phyloP scores from a whole-genome alignment of 2,797 vertebrate species.

The Sebastolobus altivelis region DNA sequence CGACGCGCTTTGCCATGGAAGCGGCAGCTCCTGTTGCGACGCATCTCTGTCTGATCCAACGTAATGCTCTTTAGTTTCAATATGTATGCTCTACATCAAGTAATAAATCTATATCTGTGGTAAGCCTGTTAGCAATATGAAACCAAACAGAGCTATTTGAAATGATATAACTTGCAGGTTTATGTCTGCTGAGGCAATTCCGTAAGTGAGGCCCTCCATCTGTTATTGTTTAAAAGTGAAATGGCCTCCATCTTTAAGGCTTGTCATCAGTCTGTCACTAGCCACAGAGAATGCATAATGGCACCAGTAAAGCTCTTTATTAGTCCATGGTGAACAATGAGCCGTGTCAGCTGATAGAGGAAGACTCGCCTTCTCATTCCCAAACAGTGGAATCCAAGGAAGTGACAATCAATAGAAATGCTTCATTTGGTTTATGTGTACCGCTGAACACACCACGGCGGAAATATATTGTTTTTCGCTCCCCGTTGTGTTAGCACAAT shows the following conservation, averaged over 20 bases:
- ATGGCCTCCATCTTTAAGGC: constrained; percentile 66
- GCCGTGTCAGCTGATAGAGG: constrained; percentile 86
- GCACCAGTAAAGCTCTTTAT: constrained; percentile 86
- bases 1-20: background rate
- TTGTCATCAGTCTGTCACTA: constrained; percentile 66
- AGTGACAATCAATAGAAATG: constrained; percentile 89
- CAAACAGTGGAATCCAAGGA: constrained; percentile 80
- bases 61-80: background rate
- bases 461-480: constrained; percentile 79
- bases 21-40: background rate
- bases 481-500: constrained; percentile 41
- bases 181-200: constrained; percentile 47
- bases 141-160: constrained; percentile 32
- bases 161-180: constrained; percentile 44
- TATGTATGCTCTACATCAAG: constrained; percentile 1
- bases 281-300: constrained; percentile 63
- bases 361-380: constrained; percentile 76
- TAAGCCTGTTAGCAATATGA: constrained; percentile 22
- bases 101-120: background rate
- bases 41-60: background rate
- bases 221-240: constrained; percentile 66
- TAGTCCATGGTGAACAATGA: constrained; percentile 89
- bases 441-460: constrained; percentile 75
- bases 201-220: constrained; percentile 39
- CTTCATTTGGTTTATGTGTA: constrained; percentile 90